Conservation (phyloP, 2,113 vertebrate species). For the Phyllostomus discolor region DNA sequence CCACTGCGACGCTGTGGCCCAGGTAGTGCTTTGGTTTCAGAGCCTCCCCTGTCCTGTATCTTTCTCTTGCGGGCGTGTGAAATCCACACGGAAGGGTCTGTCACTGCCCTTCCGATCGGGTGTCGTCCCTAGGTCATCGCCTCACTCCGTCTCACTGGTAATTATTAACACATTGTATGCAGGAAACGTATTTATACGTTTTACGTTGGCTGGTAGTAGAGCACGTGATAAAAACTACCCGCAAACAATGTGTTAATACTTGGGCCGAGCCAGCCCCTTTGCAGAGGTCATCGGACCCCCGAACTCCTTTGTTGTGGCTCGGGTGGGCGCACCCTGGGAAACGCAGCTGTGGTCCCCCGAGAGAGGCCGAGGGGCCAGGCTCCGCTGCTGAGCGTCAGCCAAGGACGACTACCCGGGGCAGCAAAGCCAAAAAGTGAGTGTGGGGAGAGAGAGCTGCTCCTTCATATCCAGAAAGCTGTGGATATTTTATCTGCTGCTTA, state of each 20-base stretch:
- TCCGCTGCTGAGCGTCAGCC: not conserved
- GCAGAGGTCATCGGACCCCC: not conserved
- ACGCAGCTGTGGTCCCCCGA: not conserved
- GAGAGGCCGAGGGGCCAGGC: not conserved
- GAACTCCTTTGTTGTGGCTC: not conserved
- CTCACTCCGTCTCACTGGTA: not conserved
- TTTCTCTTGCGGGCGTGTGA: not conserved
- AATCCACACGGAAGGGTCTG: not conserved
- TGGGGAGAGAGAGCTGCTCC: not conserved
- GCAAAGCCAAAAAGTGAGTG: not conserved
- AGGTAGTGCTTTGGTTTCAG: not conserved
- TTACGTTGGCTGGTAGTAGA: no score
- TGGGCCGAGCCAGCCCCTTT: not conserved
- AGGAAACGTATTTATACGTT: no score
- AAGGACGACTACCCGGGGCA: not conserved
- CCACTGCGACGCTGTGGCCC: not conserved
- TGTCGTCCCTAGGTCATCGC: not conserved
- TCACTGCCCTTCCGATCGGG: not conserved
- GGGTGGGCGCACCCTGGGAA: not conserved
- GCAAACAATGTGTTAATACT: no score
- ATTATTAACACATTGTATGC: no score
- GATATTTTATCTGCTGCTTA: slow-evolving; percentile 64
- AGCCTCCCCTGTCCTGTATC: not conserved
- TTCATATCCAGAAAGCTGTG: slow-evolving; percentile 37
- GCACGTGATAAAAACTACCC: no score